phyloP scores from a whole-genome alignment of 2,888 invertebrate species.

The Deroplatys truncata region DNA sequence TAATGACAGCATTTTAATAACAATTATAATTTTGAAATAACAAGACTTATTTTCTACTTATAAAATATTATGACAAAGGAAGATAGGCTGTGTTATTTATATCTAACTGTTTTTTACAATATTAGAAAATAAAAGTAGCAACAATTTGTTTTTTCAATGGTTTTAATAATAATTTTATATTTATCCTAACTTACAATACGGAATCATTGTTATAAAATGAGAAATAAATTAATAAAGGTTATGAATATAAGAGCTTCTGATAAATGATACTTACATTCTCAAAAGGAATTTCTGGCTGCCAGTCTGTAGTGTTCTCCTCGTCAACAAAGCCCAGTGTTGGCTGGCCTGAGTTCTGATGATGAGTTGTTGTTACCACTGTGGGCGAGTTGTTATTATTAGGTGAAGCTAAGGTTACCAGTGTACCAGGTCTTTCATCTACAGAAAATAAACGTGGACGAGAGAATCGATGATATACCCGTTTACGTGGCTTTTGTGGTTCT shows the following conservation, averaged over 20 bases:
- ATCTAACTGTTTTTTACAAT: neutral
- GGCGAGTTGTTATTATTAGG: conserved; percentile 33
- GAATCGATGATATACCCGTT: conserved; percentile 34
- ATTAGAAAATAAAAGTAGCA: neutral
- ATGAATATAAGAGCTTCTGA: neutral
- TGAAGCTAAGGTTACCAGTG: conserved; percentile 39
- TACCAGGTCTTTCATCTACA: conserved; percentile 38
- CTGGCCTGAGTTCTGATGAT: conserved; percentile 34
- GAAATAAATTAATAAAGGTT: neutral
- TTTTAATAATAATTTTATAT: too few relatives aligned
- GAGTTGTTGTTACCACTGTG: conserved; percentile 36
- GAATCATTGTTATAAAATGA: too few relatives aligned
- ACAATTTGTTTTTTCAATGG: neutral
- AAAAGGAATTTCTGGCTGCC: conserved; percentile 90
- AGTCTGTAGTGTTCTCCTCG: conserved; percentile 75
- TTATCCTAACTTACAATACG: too few relatives aligned
- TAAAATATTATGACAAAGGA: neutral
- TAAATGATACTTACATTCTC: conserved; percentile 63
- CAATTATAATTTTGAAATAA: neutral
- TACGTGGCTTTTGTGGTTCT: conserved; percentile 58
- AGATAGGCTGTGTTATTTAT: neutral
- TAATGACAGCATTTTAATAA: neutral
- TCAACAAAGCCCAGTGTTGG: conserved; percentile 56
- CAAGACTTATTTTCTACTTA: neutral
- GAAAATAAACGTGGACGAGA: conserved; percentile 41